These are phyloP conservation scores for Pinna nobilis DNA, from an alignment of 1,140 invertebrate species.

Conservation along the genomic window DNA sequence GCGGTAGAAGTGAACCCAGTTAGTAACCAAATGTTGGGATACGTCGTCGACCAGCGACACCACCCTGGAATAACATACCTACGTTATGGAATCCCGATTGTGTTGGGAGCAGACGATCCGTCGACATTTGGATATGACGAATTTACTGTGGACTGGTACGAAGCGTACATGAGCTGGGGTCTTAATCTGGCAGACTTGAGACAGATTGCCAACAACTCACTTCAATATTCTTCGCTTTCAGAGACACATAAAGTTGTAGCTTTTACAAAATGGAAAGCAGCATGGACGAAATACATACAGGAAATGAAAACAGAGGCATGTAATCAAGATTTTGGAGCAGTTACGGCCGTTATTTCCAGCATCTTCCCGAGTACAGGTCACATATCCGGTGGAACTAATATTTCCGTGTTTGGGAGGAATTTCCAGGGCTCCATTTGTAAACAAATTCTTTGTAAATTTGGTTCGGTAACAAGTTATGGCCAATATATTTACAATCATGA, in stretches of 20 bases:
- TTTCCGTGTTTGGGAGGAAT: slow-evolving; percentile 48
- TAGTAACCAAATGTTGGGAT: slow-evolving; percentile 58
- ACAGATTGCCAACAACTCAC: slow-evolving; percentile 52
- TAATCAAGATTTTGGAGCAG: neutral
- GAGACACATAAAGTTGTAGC: slow-evolving; percentile 42
- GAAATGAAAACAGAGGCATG: slow-evolving; percentile 46
- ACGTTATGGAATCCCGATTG: slow-evolving; percentile 56
- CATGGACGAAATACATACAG: slow-evolving; percentile 46
- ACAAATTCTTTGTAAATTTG: slow-evolving; percentile 43
- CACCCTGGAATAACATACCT: slow-evolving; percentile 56
- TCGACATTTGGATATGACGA: slow-evolving; percentile 59
- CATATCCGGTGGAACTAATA: neutral
- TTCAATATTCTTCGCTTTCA: slow-evolving; percentile 49
- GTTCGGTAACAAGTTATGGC: slow-evolving; percentile 4
- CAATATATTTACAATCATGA: slow-evolving; percentile 36
- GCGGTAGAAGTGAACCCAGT: slow-evolving; percentile 56
- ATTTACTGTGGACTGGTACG: slow-evolving; percentile 62
- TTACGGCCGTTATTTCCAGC: neutral
- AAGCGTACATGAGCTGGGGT: slow-evolving; percentile 58
- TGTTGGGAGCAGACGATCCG: slow-evolving; percentile 60
- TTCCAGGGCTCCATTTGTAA: slow-evolving; percentile 46
- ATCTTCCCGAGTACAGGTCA: slow-evolving; percentile 42
- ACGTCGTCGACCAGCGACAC: slow-evolving; percentile 51
- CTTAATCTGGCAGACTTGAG: slow-evolving; percentile 52
- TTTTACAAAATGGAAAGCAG: slow-evolving; percentile 46